Base-by-base conservation (phyloP, 2,888 invertebrate genomes). In the Lamellibrachia columna region DNA sequence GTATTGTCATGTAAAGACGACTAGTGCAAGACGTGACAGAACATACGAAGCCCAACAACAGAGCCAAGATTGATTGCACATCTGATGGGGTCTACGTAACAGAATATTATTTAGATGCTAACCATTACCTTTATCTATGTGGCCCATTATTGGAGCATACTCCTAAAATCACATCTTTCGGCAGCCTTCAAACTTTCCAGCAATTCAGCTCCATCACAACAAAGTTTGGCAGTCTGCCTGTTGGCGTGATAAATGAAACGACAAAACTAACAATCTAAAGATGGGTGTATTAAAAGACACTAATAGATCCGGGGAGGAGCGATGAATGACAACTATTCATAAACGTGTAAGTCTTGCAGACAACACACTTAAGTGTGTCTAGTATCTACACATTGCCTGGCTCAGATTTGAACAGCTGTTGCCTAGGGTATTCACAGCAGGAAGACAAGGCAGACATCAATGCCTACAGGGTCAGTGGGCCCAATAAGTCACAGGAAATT, bases 201-300 rank as follows among this genome's bases (percentile, higher is more conserved):
- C 75, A 75, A 75, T n/a, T 75, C n/a, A 15, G 22, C 75, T 75
- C 22, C 15, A 75, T 75, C 75, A 75, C 75, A 3, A n/a, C 75
- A 75, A 75, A 75, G 75, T 15, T 15, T n/a, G 75, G 75, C 75
- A 75, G 22, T 75, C n/a, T 75, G 22, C 75, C 6, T 4, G 22
- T 75, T 75, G 75, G 75, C 75, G 75, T 75, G 75, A 75, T 75
- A 22, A 75, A 75, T 75, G 15, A 75, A 75, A 75, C 75, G 75
- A 75, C 75, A 75, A 75, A 75, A 75, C 75, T 75, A 75, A 75
- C 75, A 75, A 22, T 75, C 75, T 22, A 75, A 75, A 15, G 75
- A 75, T 75, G 75, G n/a, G 75, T 75, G n/a, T 22, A 75, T 75
- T 15, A 75, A 75, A 75, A 75, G 60, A 60, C 15, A 11, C 15